A percentile compares a stretch with the other conserved stretches of the same genome.
Evolutionary conservation across 2,113 vertebrate genomes (phyloP).

Genomic region (Phaetusa simplex): DNA sequence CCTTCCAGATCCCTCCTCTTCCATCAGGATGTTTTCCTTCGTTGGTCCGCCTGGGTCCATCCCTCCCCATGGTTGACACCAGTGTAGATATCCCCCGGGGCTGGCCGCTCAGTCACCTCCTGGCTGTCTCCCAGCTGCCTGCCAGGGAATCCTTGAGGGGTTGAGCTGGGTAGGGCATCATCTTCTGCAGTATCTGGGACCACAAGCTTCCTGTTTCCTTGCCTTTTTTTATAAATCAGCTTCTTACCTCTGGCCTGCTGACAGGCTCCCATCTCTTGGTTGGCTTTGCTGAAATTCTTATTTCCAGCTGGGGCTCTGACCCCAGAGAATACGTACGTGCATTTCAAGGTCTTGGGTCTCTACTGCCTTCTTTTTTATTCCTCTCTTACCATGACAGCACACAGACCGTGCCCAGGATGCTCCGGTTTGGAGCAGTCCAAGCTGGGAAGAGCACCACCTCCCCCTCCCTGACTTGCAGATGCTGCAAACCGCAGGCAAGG

Average conservation of each 20-base stretch:
- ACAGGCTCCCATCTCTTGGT: not conserved
- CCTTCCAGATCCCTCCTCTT: not conserved
- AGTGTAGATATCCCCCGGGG: rapidly evolving
- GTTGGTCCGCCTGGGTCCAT: rapidly evolving
- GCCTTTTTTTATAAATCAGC: not conserved
- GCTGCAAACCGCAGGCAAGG: rapidly evolving
- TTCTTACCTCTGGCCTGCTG: not conserved
- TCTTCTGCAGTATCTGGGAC: not conserved
- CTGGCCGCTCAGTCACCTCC: rapidly evolving
- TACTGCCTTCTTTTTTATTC: not conserved
- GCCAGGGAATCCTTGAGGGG: not conserved
- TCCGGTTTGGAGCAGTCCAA: not conserved
- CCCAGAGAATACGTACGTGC: not conserved
- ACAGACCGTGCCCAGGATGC: not conserved
- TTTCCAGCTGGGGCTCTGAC: not conserved
- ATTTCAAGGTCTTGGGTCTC: not conserved
- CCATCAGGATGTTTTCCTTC: not conserved
- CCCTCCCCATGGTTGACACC: rapidly evolving
- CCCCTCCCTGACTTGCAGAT: rapidly evolving
- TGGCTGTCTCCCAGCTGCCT: rapidly evolving
- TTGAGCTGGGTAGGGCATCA: not conserved
- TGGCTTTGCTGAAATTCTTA: not conserved
- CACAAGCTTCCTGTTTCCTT: not conserved
- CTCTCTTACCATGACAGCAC: not conserved
- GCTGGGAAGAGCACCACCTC: not conserved